Evolutionary conservation across 2,888 invertebrate species (phyloP), one percentile per base, ranked within the genome.

Genomic region (Drosophila buzzatii): DNA sequence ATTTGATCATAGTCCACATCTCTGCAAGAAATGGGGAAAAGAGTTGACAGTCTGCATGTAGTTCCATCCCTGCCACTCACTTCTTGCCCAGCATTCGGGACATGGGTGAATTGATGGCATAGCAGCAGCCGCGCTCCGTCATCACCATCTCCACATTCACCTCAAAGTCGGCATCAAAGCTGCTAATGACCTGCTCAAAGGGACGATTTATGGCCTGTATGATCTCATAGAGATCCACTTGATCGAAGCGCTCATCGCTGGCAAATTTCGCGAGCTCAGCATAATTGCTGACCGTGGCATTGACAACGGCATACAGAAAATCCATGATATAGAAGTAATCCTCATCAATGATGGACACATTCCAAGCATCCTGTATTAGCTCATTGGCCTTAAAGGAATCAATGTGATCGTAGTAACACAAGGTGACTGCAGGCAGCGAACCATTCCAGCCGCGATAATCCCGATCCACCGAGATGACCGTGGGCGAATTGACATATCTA

Each of bases 81-180:
- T 75, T 74, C 8, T 85, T 88, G 35, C 76, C 81, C 20, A 92
- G 57, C 16, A 92, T 75, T 10, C 76, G 73, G 5, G 91, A 86
- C 81, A 93, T 89, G 39, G 92, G 91, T 0, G 96, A 95, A 85
- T 96, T 96, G 37, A 95, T 94, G 5, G 94, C 94, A 86, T 95
- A 95, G 79, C 96, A 96, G 0, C 94, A 93, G 0, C 96, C 96
- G 8, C 94, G 92, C 82, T 96, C 96, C 0, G 96, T 95, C 93
- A 96, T 94, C 1, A 95, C 94, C 0, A 87, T 79, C 39, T 80
- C 76, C 9, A 91, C 89, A 23, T 90, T 73, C 14, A 92, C 85
- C 20, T 85, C 62, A 45, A 87, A 84, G 52, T 82, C 83, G 14
- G 83, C 51, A 61, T 90, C 91, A 37, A 86, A 92, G 31, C 89